Percentiles rank a stretch among this genome's conserved stretches.
Conservation (phyloP, 2,888 invertebrate genomes). For the Caradrina kadenii region DNA sequence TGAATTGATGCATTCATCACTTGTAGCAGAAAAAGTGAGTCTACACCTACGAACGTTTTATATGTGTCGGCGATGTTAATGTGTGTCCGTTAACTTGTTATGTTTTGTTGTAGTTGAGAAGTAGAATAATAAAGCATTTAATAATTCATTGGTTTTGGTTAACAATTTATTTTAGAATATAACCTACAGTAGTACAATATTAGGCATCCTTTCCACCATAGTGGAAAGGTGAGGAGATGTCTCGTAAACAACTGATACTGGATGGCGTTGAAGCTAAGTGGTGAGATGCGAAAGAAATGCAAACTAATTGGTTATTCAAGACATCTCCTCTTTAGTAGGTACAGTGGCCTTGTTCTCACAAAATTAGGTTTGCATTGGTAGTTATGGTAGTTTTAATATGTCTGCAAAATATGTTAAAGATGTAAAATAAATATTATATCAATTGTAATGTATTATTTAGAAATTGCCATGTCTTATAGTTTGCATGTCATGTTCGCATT, state of each 20-base stretch:
- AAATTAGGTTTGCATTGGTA: neutral
- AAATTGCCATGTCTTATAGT: conserved; percentile 9
- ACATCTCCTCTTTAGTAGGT: neutral
- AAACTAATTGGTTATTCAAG: no score
- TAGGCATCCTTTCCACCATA: neutral
- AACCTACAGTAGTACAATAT: neutral
- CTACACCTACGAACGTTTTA: conserved; percentile 56
- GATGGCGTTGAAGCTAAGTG: no score
- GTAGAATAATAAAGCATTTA: conserved; percentile 18
- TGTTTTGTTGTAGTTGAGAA: conserved; percentile 36
- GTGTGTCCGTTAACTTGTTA: conserved; percentile 40
- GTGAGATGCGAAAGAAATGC: no score
- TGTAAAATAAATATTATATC: neutral
- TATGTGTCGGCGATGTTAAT: conserved; percentile 49
- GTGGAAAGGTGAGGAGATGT: neutral
- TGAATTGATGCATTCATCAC: conserved; percentile 86
- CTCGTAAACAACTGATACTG: neutral
- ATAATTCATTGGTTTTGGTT: conserved; percentile 24
- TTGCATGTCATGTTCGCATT: conserved; percentile 27
- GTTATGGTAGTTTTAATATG: no score
- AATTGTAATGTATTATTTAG: conserved; percentile 1
- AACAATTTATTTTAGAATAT: neutral
- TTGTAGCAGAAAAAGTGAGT: conserved; percentile 88
- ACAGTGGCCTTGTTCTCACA: neutral
- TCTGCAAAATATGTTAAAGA: neutral